Evolutionary conservation across 2,797 vertebrate species (phyloP).

Genomic region (Anabacerthia variegaticeps): DNA sequence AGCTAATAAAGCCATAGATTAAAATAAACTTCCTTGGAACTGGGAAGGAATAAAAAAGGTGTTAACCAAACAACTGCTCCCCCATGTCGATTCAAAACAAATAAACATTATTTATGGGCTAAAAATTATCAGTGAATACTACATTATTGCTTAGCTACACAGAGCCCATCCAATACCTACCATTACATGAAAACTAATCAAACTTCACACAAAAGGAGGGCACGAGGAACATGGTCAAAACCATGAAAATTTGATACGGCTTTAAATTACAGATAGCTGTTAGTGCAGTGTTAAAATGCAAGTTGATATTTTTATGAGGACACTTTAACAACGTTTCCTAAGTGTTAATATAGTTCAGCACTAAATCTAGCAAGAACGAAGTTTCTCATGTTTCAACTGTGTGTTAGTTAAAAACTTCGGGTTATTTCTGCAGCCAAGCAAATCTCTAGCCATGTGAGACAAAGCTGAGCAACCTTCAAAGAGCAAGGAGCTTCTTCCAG

Average conservation of each 20-base stretch:
- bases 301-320: background rate
- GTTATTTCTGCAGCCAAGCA: background rate
- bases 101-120: background rate
- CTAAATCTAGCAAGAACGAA: background rate
- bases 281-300: background rate
- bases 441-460: rapidly evolving
- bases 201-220: background rate
- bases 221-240: background rate
- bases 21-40: background rate
- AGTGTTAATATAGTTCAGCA: background rate
- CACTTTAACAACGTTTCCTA: background rate
- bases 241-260: background rate
- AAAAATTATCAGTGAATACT: background rate
- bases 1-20: background rate
- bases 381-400: background rate
- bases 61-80: background rate
- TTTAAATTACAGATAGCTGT: background rate
- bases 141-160: background rate
- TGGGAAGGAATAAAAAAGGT: background rate
- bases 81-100: background rate
- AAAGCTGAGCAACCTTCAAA: rapidly evolving
- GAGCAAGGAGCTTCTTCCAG: background rate
- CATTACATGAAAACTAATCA: background rate
- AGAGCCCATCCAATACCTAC: background rate
- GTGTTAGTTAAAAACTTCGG: background rate